These are phyloP conservation scores for Saturnia pavonia DNA, from an alignment of 2,888 invertebrate genomes.

Conservation along the genomic window DNA sequence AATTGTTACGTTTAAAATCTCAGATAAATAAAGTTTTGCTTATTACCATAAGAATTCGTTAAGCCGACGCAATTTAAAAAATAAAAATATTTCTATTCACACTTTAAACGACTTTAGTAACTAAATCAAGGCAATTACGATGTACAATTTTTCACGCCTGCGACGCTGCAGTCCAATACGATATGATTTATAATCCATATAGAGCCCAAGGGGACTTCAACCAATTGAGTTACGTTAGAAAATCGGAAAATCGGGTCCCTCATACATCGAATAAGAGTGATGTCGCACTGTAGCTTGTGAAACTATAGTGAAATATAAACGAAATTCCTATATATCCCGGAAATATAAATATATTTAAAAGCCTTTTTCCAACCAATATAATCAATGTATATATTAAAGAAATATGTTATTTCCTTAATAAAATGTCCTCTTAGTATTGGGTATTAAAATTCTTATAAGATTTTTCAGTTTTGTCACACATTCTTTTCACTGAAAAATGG, in stretches of 20 bases:
- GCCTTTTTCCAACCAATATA: neutral
- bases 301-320: neutral
- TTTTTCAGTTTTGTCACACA: neutral
- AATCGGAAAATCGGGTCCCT: constrained; percentile 57
- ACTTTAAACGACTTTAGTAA: neutral
- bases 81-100: neutral
- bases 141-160: constrained; percentile 28
- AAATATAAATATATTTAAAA: no score
- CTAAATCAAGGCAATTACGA: neutral
- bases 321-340: no score
- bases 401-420: neutral
- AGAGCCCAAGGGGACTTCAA: constrained; percentile 51
- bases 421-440: neutral
- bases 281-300: constrained; percentile 21
- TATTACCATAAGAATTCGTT: no score
- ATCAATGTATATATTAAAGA: no score
- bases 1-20: neutral
- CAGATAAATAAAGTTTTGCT: no score
- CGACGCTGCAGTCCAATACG: constrained; percentile 46
- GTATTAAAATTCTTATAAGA: neutral
- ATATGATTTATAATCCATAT: constrained; percentile 64
- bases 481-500: neutral
- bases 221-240: constrained; percentile 57
- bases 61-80: no score
- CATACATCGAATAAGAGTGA: constrained; percentile 48